Evolutionary conservation across 2,888 invertebrate species (phyloP), one percentile per base, ranked within the genome.

Genomic region (Tinea trinotella): DNA sequence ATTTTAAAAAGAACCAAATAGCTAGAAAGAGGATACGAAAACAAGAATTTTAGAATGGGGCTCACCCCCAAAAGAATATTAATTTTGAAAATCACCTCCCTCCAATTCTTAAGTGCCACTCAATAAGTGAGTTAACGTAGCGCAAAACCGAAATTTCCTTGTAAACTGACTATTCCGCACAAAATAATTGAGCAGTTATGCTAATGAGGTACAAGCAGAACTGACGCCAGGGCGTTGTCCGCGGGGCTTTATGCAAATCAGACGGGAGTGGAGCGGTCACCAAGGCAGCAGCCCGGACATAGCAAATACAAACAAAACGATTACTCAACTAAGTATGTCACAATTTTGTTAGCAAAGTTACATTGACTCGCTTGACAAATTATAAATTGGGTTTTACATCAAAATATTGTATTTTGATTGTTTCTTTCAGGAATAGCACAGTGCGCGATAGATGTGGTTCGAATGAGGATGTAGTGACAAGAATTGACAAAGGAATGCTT

Each of bases 131-230:
- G 24, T 24, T 50, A 54, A 54, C 57, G 57, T 62, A 64, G 70
- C 70, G 70, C 72, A 73, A 76, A 76, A 74, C 76, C 73, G 64
- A 73, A 76, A 75, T 76, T 71, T 70, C 66, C 72, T 73, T 72
- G 75, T 74, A 74, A 77, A 82, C 74, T 75, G 74, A 73, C 74
- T 77, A 75, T 77, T 76, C 73, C 67, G 70, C 72, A 74, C 74
- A 73, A 80, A 78, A 82, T 80, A 81, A 82, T 81, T 79, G 81
- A 77, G 79, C 77, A 76, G 81, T 82, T 83, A 83, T 82, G 82
- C 68, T 79, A 83, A 82, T 81, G 75, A 76, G 75, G 62, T 65
- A 77, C 76, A 73, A 70, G 74, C 74, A 76, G 76, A 77, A 76
- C 73, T 71, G 73, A 76, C 75, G 80, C 80, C 77, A 76, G 72